These are phyloP conservation scores for Autographa gamma DNA, from an alignment of 2,888 invertebrate species.

Conservation along the genomic window DNA sequence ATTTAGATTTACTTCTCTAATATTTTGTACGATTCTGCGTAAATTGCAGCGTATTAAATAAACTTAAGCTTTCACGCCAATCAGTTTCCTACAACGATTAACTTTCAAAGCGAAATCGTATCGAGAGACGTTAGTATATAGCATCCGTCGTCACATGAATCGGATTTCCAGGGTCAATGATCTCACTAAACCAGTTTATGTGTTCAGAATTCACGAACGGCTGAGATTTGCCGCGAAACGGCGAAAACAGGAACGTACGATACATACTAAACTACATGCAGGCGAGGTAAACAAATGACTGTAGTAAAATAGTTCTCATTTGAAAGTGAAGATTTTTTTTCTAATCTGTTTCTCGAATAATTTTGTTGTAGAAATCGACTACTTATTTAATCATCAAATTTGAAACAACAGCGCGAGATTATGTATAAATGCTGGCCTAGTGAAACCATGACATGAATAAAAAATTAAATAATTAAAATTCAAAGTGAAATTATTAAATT, in stretches of 20 bases:
- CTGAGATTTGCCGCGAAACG: constrained; percentile 44
- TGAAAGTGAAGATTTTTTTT: constrained; percentile 37
- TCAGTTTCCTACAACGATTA: constrained; percentile 34
- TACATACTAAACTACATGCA: constrained; percentile 37
- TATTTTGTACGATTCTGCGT: not conserved
- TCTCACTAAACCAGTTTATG: constrained; percentile 53
- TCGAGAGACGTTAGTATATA: constrained; percentile 39
- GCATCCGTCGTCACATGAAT: constrained; percentile 45
- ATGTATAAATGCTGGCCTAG: not conserved
- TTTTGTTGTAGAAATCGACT: constrained; percentile 27
- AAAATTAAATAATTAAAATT: constrained; percentile 8
- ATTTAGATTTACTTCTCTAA: not conserved
- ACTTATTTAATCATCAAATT: not conserved
- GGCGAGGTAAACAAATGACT: constrained; percentile 32
- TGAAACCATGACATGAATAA: not conserved
- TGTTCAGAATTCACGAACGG: constrained; percentile 45
- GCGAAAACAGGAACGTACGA: constrained; percentile 31
- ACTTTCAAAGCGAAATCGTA: constrained; percentile 48
- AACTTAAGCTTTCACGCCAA: constrained; percentile 35
- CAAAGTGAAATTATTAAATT: not conserved
- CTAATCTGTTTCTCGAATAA: constrained; percentile 27
- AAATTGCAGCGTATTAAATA: constrained; percentile 1
- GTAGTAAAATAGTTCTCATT: constrained; percentile 25
- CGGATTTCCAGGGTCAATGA: constrained; percentile 57
- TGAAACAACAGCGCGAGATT: not conserved